A percentile compares a stretch with the other conserved stretches of the same genome.
Conservation (phyloP, 1,140 invertebrate species). For the Elymnias hypermnestra region DNA sequence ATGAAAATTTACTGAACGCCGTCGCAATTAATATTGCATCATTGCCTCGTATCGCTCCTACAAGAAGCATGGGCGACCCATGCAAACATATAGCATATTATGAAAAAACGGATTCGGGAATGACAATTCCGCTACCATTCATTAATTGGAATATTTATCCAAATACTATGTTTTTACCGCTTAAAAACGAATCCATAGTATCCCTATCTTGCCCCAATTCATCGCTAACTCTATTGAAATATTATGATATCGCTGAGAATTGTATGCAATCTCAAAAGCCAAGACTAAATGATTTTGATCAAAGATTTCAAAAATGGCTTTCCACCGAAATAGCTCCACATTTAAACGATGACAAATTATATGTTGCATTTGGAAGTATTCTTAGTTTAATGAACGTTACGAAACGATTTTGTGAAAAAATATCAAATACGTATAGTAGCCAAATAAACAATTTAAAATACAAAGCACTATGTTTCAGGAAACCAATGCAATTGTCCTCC, state of each 20-base stretch:
- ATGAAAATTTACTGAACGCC: slow-evolving; percentile 30
- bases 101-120: slow-evolving; percentile 41
- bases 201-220: slow-evolving; percentile 34
- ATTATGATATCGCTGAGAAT: slow-evolving; percentile 45
- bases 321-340: slow-evolving; percentile 41
- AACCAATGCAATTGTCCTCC: slow-evolving; percentile 25
- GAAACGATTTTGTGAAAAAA: slow-evolving; percentile 15
- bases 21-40: slow-evolving; percentile 41
- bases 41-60: slow-evolving; percentile 14
- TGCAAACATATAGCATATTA: slow-evolving; percentile 44
- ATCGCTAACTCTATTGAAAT: slow-evolving; percentile 34
- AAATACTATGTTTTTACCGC: slow-evolving; percentile 47
- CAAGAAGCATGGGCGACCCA: slow-evolving; percentile 26
- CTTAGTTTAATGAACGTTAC: slow-evolving; percentile 44
- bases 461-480: slow-evolving; percentile 13
- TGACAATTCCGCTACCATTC: slow-evolving; percentile 38
- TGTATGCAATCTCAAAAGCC: slow-evolving; percentile 30
- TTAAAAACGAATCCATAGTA: slow-evolving; percentile 42
- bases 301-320: slow-evolving; percentile 52
- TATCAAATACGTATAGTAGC: slow-evolving; percentile 18
- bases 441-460: slow-evolving; percentile 11
- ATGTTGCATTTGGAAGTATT: slow-evolving; percentile 42
- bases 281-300: slow-evolving; percentile 31
- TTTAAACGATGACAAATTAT: slow-evolving; percentile 48
- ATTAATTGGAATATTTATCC: slow-evolving; percentile 43